Evolutionary conservation across 2,113 vertebrate genomes (phyloP).

Genomic region (Caretta caretta): DNA sequence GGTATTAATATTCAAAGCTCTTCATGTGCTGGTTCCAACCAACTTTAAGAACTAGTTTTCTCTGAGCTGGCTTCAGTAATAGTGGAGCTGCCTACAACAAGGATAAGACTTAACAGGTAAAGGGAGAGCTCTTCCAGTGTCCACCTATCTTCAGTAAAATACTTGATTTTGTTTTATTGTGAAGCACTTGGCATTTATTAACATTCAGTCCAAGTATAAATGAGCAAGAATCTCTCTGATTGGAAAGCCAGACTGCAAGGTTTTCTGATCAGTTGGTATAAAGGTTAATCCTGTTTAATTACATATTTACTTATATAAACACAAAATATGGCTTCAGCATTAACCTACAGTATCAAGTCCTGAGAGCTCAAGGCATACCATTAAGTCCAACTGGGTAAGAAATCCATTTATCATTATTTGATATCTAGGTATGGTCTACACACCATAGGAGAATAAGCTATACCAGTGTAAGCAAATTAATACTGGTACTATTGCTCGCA

Average conservation of each 20-base stretch:
- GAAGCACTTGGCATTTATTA: not conserved
- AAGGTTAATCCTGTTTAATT: too few species aligned
- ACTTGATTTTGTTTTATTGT: not conserved
- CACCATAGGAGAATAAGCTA: not conserved
- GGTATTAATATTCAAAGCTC: not conserved
- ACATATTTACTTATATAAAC: slow-evolving; percentile 10
- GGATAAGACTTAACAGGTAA: not conserved
- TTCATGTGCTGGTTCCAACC: not conserved
- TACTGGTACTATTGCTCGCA: too few species aligned
- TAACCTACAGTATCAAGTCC: not conserved
- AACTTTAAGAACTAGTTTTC: not conserved
- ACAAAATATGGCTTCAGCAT: slow-evolving; percentile 31
- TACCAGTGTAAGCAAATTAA: too few species aligned
- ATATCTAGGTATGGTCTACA: not conserved
- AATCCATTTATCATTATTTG: not conserved
- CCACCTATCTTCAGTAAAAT: not conserved
- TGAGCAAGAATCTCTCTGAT: not conserved
- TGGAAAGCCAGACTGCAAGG: not conserved
- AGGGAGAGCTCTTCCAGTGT: slow-evolving; percentile 21
- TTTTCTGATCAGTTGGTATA: not conserved
- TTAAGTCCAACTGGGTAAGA: not conserved
- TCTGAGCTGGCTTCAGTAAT: not conserved
- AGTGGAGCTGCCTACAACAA: not conserved
- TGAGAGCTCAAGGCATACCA: slow-evolving; percentile 7
- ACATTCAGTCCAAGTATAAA: not conserved